Evolutionary conservation across 2,113 vertebrate genomes (phyloP), one percentile per base, ranked within the genome.

Genomic region (Calidris pygmaea): DNA sequence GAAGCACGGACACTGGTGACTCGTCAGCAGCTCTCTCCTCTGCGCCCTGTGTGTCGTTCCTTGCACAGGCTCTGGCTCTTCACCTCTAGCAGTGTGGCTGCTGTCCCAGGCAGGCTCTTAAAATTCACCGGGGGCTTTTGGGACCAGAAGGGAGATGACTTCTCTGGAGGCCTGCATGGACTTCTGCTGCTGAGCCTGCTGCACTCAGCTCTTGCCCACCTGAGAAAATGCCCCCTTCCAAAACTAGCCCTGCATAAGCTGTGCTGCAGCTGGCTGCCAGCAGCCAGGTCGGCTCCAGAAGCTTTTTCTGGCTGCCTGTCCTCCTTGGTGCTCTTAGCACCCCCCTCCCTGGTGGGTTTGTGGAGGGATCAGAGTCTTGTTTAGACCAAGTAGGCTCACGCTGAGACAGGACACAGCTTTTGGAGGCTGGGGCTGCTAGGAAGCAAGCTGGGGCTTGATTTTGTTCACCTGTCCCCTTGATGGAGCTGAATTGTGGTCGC

Each of bases 11-110:
- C 16, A 16, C 14, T 19, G 5, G 47, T 24, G 72, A 15, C 47
- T 48, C 12, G 23, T 43, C 14, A 15, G 45, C 5, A 47, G 71
- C 27, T 37, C 26, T 60, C 48, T 85, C 14, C 52, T 67, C 50
- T n/a, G 21, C 30, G 12, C 37, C 34, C 50, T 1, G 0, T 11
- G 10, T 0, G 0, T 29, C 0, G 0, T 29, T 79, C 52, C 0
- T 3, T 29, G 20, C 8, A 0, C 3, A 0, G 3, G 68, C 53
- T 30, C 47, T 50, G 66, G 60, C 53, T 55, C 53, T 32, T 45
- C 26, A 14, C 0, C 4, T 58, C 19, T 7, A 13, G 17, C 4
- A 1, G 18, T 35, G 7, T 8, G 30, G 45, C 81, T 55, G 60
- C 52, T 75, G 37, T 35, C 29, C 37, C 41, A 12, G 10, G 34